Evolutionary conservation across 2,797 vertebrate species (phyloP).

Genomic region (Serranus cabrilla): DNA sequence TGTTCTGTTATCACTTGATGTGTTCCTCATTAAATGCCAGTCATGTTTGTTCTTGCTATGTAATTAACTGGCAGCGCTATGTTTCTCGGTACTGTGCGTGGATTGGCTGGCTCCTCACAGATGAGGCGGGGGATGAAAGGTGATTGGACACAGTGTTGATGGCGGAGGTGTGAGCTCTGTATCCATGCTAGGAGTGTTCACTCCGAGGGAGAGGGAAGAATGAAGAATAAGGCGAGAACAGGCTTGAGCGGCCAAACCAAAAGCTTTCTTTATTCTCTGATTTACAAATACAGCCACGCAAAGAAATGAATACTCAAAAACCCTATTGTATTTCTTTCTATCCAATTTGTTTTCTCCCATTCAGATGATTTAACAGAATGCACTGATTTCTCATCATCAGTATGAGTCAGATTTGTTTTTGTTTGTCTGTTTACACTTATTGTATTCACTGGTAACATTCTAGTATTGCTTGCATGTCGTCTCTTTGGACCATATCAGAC

Average conservation of each 20-base stretch:
- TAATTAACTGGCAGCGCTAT: conserved; percentile 79
- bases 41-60: conserved; percentile 80
- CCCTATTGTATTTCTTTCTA: background rate
- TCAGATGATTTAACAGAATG: conserved; percentile 21
- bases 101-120: conserved; percentile 75
- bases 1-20: conserved; percentile 56
- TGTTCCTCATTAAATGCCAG: conserved; percentile 83
- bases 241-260: conserved; percentile 18
- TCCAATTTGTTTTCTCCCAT: conserved; percentile 7
- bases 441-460: conserved; percentile 10
- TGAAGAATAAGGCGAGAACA: conserved; percentile 51
- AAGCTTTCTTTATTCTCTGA: conserved; percentile 42
- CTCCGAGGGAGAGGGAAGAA: conserved; percentile 62
- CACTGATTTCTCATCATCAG: conserved; percentile 10
- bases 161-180: conserved; percentile 83
- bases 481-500: conserved; percentile 33
- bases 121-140: conserved; percentile 75
- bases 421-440: conserved; percentile 15
- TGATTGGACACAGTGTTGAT: conserved; percentile 83
- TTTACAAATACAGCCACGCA: conserved; percentile 17
- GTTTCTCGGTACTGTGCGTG: conserved; percentile 56
- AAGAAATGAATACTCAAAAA: conserved; percentile 14
- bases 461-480: conserved; percentile 22
- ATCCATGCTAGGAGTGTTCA: conserved; percentile 83
- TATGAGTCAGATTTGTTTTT: conserved; percentile 18